phyloP scores from a whole-genome alignment of 2,113 vertebrate species.

The Heloderma charlesbogerti region DNA sequence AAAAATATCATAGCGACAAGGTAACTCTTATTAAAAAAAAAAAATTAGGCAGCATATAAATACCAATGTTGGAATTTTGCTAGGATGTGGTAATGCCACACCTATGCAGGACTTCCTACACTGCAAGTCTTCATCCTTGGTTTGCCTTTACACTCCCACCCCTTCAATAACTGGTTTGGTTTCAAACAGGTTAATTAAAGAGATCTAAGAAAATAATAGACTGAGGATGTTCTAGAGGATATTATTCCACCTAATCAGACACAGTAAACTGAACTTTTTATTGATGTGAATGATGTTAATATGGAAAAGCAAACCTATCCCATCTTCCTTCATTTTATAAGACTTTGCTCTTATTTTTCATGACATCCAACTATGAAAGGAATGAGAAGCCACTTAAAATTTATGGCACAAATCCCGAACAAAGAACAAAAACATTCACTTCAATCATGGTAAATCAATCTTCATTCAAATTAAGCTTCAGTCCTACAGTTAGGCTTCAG shows the following conservation, averaged over 20 bases:
- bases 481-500: not conserved
- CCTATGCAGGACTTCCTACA: not conserved
- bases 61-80: not conserved
- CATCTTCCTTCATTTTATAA: not conserved
- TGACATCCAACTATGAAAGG: not conserved
- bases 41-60: not conserved
- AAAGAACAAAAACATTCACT: not conserved
- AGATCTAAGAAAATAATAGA: not conserved
- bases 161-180: not conserved
- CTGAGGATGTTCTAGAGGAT: not conserved
- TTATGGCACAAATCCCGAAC: not conserved
- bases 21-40: not conserved
- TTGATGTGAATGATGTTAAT: not conserved
- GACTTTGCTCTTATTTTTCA: not conserved
- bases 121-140: not conserved
- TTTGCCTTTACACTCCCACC: not conserved
- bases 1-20: not conserved
- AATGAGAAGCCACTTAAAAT: not conserved
- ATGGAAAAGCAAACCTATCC: not conserved
- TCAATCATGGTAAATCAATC: not conserved
- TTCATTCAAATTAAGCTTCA: not conserved
- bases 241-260: not conserved
- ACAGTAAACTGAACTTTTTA: not conserved
- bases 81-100: constrained; percentile 1
- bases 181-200: constrained; percentile 4